A percentile compares a stretch with the other conserved stretches of the same genome.
phyloP scores from a whole-genome alignment of 2,797 vertebrate genomes.

The Diceros bicornis region DNA sequence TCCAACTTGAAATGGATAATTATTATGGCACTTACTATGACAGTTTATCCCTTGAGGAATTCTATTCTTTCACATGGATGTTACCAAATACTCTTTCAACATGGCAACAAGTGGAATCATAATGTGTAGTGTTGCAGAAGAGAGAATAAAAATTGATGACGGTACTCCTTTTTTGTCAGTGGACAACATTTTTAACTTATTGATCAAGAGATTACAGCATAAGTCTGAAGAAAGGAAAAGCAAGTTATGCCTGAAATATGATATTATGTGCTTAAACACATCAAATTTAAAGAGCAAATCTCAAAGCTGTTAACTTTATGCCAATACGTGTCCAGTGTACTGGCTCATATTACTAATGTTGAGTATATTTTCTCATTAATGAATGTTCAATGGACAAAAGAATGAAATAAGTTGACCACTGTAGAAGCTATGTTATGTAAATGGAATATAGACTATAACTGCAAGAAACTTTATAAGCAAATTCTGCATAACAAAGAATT shows the following conservation, averaged over 20 bases:
- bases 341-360: background rate
- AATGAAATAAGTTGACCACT: constrained; percentile 3
- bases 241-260: background rate
- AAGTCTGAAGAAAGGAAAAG: constrained; percentile 60
- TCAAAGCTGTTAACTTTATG: background rate
- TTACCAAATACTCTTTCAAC: background rate
- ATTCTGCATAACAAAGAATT: constrained; percentile 23
- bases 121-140: background rate
- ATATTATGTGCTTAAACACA: background rate
- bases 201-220: constrained; percentile 1
- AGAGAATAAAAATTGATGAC: background rate
- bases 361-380: constrained; percentile 31
- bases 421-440: background rate
- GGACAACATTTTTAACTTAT: background rate
- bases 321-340: background rate
- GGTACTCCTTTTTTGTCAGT: background rate
- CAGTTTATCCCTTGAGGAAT: background rate
- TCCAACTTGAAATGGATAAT: background rate
- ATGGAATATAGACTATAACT: background rate
- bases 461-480: constrained; percentile 48
- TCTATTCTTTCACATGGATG: background rate
- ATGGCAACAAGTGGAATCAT: background rate
- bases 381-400: constrained; percentile 5
- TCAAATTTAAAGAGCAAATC: background rate
- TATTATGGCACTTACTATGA: background rate